Evolutionary conservation across 2,888 invertebrate species (phyloP).

Genomic region (Oscheius sp.): DNA sequence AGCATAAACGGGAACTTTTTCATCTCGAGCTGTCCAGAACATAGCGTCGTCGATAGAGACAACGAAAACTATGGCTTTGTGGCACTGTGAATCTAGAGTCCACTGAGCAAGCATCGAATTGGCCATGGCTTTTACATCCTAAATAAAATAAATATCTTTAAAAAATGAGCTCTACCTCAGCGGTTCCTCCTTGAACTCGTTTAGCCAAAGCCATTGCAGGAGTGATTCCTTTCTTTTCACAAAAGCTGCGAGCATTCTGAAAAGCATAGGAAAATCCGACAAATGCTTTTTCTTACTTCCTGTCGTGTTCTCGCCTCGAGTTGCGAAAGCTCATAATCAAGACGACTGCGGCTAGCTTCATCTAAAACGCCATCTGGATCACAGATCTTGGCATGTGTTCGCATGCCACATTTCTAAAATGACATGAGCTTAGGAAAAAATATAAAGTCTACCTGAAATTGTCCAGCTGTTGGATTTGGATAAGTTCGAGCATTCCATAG

Average conservation of each 20-base stretch:
- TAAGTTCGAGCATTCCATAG: conserved; percentile 63
- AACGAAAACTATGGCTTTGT: conserved; percentile 57
- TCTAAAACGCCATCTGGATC: conserved; percentile 64
- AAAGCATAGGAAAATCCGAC: conserved; percentile 10
- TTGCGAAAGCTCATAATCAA: conserved; percentile 64
- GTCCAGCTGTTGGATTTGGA: conserved; percentile 64
- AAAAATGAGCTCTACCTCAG: conserved; percentile 39
- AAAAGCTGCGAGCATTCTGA: conserved; percentile 56
- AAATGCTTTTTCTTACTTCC: conserved; percentile 21
- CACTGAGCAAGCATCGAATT: conserved; percentile 61
- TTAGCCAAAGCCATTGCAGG: conserved; percentile 63
- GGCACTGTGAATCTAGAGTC: conserved; percentile 65
- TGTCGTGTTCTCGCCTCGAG: conserved; percentile 61
- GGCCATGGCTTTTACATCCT: conserved; percentile 64
- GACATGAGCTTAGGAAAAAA: background rate
- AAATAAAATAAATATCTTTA: background rate
- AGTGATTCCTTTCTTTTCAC: conserved; percentile 67
- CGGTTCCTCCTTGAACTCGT: conserved; percentile 59
- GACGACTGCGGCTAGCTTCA: conserved; percentile 59
- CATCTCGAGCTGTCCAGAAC: conserved; percentile 67
- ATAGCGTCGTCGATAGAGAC: conserved; percentile 63
- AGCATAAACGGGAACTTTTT: conserved; percentile 63
- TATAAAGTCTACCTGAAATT: conserved; percentile 39
- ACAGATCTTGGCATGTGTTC: conserved; percentile 59
- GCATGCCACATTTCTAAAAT: conserved; percentile 46